Evolutionary conservation across 2,888 invertebrate species (phyloP), one percentile per base, ranked within the genome.

Genomic region (Agonum fuliginosum): DNA sequence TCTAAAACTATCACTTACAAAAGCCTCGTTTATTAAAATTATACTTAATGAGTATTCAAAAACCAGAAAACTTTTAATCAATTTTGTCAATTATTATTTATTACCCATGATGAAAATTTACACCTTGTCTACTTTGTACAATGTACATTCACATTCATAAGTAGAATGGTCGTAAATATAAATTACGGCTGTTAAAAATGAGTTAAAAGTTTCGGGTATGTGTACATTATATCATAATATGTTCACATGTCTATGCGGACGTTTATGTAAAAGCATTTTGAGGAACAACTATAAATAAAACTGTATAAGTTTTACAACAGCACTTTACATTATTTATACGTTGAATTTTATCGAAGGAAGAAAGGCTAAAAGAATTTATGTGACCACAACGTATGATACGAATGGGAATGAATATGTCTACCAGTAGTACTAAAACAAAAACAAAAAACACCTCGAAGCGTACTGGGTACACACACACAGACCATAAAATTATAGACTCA

Each of bases 291-390:
- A 72, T 72, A 72, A 72, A 72, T 72, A 72, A 72, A 58, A 72
- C 54, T 72, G 54, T 72, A 54, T 72, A 43, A 72, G 54, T 72
- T 72, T 72, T 72, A 72, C 54, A 72, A 72, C 72, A 54, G 54
- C 54, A 72, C 41, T 54, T 37, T 72, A 72, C 72, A 72, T 72
- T 72, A 72, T 72, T 72, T 72, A 72, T 54, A 72, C 71, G 51
- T 71, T 22, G 34, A 71, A 71, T 71, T 71, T 34, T 71, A 71
- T 69, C 43, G 69, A 69, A 24, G 69, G 69, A 69, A 19, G 69
- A 69, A 67, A 69, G 27, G 34, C 43, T 46, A 69, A 46, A 69
- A 43, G 69, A 69, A 69, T 69, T 69, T 46, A 69, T 69, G 19
- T 43, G 69, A 17, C 46, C 69, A 27, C 24, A 41, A 69, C 41